Evolutionary conservation across 2,113 vertebrate genomes (phyloP), one percentile per base, ranked within the genome.

Genomic region (Microcebus murinus): DNA sequence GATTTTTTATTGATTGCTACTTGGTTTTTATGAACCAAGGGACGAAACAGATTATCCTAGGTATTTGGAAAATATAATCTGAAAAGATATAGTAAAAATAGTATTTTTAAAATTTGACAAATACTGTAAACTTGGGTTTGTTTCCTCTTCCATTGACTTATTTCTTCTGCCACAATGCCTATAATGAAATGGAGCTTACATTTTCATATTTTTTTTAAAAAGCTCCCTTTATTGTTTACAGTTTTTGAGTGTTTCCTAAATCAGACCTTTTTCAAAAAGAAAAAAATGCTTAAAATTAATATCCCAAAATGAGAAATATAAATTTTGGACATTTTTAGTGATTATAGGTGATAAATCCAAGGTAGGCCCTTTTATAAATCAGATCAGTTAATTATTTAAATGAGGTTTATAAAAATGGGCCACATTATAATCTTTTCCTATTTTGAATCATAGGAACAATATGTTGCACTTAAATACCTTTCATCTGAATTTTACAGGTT

Each of bases 291-390:
- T 96, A 87, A 76, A 67, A 77, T 95, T 59, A 73, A 36, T 96
- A 79, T 76, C 14, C 39, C 67, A 59, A 61, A 96, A 95, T 86
- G 15, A 94, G 59, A 87, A 95, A 70, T 80, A 83, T 23, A 48
- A 91, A 96, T 17, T 50, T 52, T 34, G 65, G 63, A 61, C 85
- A 90, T 93, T 93, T 95, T 74, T 77, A 79, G 76, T 80, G 80
- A 95, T 93, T 94, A 68, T 74, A 91, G 90, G 76, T 97, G 61
- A 92, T 96, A 97, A 97, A 96, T 96, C 91, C 91, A 96, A 97
- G 84, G 65, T 65, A 92, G 57, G 61, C 90, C 83, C 80, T 95
- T 94, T 94, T 97, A 93, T 94, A 97, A 98, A 90, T 90, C 71
- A 68, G n/a, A 82, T 20, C 45, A 65, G 36, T 89, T 91, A 91